Conservation (phyloP, 2,113 vertebrate genomes). For the Chloroceryle aenea region DNA sequence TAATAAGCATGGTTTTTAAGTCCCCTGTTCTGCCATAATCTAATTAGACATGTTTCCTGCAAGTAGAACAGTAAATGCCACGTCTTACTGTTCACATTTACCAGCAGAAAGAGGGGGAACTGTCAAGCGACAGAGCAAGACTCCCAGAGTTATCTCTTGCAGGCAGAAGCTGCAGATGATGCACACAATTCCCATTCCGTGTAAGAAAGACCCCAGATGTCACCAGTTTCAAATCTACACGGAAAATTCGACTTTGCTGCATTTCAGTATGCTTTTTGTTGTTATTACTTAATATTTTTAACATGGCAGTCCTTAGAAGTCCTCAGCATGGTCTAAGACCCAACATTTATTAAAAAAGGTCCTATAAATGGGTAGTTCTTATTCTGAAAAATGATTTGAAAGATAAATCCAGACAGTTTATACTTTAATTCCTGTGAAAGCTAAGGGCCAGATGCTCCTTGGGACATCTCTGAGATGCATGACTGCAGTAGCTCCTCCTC, state of each 20-base stretch:
- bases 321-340: neutral
- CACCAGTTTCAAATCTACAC: neutral
- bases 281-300: neutral
- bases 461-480: neutral
- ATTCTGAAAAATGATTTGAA: neutral
- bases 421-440: neutral
- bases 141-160: neutral
- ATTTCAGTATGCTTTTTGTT: neutral
- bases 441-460: neutral
- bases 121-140: neutral
- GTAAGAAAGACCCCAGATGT: neutral
- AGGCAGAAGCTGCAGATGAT: neutral
- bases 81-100: neutral
- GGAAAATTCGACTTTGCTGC: neutral
- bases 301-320: neutral
- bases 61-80: neutral
- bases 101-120: neutral
- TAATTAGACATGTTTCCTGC: slow-evolving; percentile 35
- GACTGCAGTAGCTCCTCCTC: neutral
- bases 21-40: neutral
- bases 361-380: neutral
- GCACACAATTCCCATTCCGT: fast-evolving
- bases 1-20: neutral
- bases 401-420: neutral
- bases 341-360: neutral